A percentile compares a stretch with the other conserved stretches of the same genome.
Conservation (phyloP, 2,888 invertebrate species). For the Sceliomorpha sp. region DNA sequence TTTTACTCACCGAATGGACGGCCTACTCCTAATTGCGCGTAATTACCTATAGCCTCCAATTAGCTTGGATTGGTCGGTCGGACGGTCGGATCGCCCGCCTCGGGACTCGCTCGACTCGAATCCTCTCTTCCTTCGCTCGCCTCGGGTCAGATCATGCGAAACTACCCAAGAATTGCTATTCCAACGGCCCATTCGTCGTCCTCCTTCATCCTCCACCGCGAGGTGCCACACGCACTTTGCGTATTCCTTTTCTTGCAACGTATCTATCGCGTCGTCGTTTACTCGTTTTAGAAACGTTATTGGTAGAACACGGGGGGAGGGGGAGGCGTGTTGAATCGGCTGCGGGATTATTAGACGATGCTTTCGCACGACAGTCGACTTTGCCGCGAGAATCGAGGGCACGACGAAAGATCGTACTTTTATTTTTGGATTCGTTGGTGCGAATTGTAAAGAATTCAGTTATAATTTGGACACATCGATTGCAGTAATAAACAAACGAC, state of each 20-base stretch:
- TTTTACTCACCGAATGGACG: conserved; percentile 64
- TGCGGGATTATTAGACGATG: too few species aligned
- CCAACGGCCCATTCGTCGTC: conserved; percentile 14
- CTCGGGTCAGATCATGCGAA: conserved; percentile 64
- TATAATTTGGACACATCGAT: too few species aligned
- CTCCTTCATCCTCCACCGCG: not conserved
- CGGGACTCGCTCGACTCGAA: conserved; percentile 59
- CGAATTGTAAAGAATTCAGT: too few species aligned
- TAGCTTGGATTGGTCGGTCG: conserved; percentile 74
- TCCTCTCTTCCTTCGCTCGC: conserved; percentile 53
- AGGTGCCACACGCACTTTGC: not conserved
- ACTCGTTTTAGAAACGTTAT: too few species aligned
- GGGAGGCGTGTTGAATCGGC: too few species aligned
- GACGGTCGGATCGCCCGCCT: conserved; percentile 61
- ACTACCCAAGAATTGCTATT: conserved; percentile 50
- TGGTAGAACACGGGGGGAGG: too few species aligned
- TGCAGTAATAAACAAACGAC: too few species aligned
- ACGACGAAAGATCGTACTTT: too few species aligned
- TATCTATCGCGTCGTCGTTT: not conserved
- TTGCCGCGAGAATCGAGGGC: too few species aligned
- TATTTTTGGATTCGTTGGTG: too few species aligned
- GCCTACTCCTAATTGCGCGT: conserved; percentile 78
- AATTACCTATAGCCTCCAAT: conserved; percentile 78
- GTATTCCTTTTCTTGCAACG: not conserved
- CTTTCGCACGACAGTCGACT: too few species aligned